Percentiles rank a stretch among this genome's conserved stretches.
These are phyloP conservation scores for Cyphomyrmex costatus DNA, from an alignment of 1,140 invertebrate species.

Conservation along the genomic window DNA sequence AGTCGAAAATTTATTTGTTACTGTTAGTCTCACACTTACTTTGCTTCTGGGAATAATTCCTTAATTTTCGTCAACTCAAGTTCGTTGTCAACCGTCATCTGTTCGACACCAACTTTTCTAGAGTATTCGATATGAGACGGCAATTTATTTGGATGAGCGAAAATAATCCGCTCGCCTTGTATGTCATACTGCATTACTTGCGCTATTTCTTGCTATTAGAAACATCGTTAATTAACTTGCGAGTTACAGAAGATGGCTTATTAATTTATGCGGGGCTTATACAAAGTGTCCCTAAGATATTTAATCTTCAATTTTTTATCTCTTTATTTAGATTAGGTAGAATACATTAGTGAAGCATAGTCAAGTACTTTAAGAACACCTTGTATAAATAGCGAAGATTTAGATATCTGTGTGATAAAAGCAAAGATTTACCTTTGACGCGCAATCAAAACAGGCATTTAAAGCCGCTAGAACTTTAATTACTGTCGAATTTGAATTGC, in stretches of 20 bases:
- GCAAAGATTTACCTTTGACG: slow-evolving; percentile 88
- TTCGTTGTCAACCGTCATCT: slow-evolving; percentile 98
- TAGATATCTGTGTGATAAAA: background rate
- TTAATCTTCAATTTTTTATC: background rate
- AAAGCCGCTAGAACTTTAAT: slow-evolving; percentile 89
- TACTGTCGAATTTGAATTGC: slow-evolving; percentile 90
- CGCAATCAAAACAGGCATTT: slow-evolving; percentile 92
- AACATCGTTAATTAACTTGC: background rate
- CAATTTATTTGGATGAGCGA: slow-evolving; percentile 98
- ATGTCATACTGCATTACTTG: slow-evolving; percentile 89
- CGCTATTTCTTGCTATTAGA: slow-evolving; percentile 89
- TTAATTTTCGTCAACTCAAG: slow-evolving; percentile 97
- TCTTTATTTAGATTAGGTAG: background rate
- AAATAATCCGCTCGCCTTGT: slow-evolving; percentile 93
- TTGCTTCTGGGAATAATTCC: slow-evolving; percentile 92
- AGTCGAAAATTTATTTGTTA: background rate
- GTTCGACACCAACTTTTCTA: slow-evolving; percentile 90
- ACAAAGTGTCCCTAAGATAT: background rate
- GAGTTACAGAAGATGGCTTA: background rate
- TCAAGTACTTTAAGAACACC: background rate
- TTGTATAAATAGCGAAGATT: background rate
- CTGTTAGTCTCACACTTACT: slow-evolving; percentile 87
- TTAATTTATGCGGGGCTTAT: background rate
- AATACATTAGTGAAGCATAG: background rate
- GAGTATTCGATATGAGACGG: slow-evolving; percentile 96